Base-by-base conservation (phyloP, 2,888 invertebrate species). In the Acanthococcus lagerstroemiae region DNA sequence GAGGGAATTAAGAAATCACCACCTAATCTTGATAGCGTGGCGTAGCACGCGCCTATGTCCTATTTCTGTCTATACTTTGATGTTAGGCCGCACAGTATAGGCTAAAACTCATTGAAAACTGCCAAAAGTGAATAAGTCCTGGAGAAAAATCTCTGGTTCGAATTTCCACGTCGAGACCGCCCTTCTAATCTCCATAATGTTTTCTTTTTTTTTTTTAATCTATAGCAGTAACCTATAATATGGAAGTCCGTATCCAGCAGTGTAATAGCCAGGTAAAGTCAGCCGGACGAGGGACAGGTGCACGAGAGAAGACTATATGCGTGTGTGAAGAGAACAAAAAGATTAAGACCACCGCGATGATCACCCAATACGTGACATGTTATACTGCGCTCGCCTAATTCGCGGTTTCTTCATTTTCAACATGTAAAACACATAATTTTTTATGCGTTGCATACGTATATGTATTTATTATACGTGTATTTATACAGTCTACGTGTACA, bases 341-440 rank as follows among this genome's bases (percentile, higher is more conserved):
- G 30, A 60, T 27, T 27, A 50, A 60, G 60, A 60, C 60, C 60
- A 60, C 60, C 60, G 24, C 25, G 60, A 60, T 60, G 60, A 60
- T 60, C 27, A 60, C 46, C 60, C 46, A 26, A 60, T 60, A 60
- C 60, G 60, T 60, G 60, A 60, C 60, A 60, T 60, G 60, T 60
- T 60, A 30, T 30, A 48, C 50, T 60, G 26, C 27, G 26, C 30
- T 50, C 27, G 30, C 45, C 50, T 48, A 60, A 60, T 60, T 60
- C 60, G 50, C n/a, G n/a, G n/a, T n/a, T n/a, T n/a, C n/a, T n/a
- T n/a, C n/a, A n/a, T n/a, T n/a, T n/a, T n/a, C n/a, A n/a, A n/a
- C n/a, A n/a, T n/a, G n/a, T n/a, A n/a, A n/a, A n/a, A n/a, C n/a
- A n/a, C n/a, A n/a, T n/a, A n/a, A n/a, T n/a, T n/a, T n/a, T n/a